These are phyloP conservation scores for Diplogasteroides magnus DNA, from an alignment of 1,140 invertebrate species.

Conservation along the genomic window DNA sequence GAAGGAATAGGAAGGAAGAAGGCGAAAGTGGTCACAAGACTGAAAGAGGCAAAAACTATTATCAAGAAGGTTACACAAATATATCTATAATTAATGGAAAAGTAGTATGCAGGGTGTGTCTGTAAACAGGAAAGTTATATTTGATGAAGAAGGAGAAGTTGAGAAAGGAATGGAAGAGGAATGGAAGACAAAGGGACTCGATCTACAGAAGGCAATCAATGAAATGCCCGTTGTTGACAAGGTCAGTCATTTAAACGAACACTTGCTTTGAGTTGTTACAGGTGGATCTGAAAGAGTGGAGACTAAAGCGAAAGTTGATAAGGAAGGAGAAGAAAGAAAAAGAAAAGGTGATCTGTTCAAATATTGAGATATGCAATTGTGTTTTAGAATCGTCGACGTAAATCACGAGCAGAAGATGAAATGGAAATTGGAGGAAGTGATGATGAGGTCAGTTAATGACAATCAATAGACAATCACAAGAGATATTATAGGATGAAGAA, in stretches of 20 bases:
- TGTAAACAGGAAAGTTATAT: conserved; percentile 36
- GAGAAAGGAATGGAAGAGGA: conserved; percentile 12
- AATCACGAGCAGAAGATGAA: conserved; percentile 2
- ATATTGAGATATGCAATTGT: conserved; percentile 11
- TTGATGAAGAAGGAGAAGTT: conserved; percentile 40
- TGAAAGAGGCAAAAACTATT: conserved; percentile 37
- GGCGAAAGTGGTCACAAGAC: conserved; percentile 37
- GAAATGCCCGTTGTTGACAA: conserved; percentile 31
- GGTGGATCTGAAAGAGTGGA: conserved; percentile 3
- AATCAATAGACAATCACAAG: no score
- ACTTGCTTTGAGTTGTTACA: conserved; percentile 1
- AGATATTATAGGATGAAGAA: no score
- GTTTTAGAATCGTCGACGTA: conserved; percentile 6
- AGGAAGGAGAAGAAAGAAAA: conserved; percentile 10
- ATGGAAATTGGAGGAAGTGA: conserved; percentile 11
- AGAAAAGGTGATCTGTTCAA: neutral
- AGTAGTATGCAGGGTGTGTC: conserved; percentile 10
- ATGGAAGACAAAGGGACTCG: conserved; percentile 22
- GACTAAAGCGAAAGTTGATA: conserved; percentile 10
- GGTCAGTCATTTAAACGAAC: conserved; percentile 2
- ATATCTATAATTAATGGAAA: no score
- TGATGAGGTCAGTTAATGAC: conserved; percentile 12
- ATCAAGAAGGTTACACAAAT: conserved; percentile 33
- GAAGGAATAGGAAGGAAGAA: conserved; percentile 3
- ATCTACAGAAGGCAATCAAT: conserved; percentile 31